Evolutionary conservation across 2,888 invertebrate species (phyloP).

Genomic region (Colletes collaris): DNA sequence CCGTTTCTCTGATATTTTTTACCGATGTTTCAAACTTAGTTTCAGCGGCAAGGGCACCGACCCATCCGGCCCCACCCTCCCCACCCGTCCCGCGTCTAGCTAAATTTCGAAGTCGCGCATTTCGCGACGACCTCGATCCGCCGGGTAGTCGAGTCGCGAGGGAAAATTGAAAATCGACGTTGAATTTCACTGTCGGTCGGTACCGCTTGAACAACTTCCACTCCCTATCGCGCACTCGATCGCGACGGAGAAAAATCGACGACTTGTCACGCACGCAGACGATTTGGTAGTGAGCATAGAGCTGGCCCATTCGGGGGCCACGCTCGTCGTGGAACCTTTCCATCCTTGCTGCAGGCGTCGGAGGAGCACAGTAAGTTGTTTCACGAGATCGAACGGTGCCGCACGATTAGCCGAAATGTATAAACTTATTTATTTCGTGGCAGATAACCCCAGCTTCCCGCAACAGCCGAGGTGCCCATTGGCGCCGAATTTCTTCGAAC

Average conservation of each 20-base stretch:
- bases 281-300: slow-evolving; percentile 60
- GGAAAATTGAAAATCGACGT: too few relatives aligned
- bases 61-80: too few relatives aligned
- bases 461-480: slow-evolving; percentile 64
- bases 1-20: slow-evolving; percentile 11
- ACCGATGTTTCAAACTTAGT: not conserved
- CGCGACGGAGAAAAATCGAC: slow-evolving; percentile 2
- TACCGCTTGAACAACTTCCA: not conserved
- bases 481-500: slow-evolving; percentile 66
- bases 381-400: slow-evolving; percentile 75
- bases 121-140: too few relatives aligned
- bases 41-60: too few relatives aligned
- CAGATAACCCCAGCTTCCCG: slow-evolving; percentile 79
- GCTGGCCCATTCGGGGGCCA: slow-evolving; percentile 33
- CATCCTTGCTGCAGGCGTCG: slow-evolving; percentile 72
- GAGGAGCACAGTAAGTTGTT: slow-evolving; percentile 77
- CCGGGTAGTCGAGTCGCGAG: too few relatives aligned
- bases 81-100: too few relatives aligned
- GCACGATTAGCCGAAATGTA: slow-evolving; percentile 80
- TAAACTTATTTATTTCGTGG: slow-evolving; percentile 79
- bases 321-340: slow-evolving; percentile 62
- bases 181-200: not conserved
- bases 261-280: slow-evolving; percentile 50
- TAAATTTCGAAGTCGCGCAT: too few relatives aligned
- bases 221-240: not conserved